phyloP scores from a whole-genome alignment of 2,888 invertebrate species.

The Drosophila atroscutellata region DNA sequence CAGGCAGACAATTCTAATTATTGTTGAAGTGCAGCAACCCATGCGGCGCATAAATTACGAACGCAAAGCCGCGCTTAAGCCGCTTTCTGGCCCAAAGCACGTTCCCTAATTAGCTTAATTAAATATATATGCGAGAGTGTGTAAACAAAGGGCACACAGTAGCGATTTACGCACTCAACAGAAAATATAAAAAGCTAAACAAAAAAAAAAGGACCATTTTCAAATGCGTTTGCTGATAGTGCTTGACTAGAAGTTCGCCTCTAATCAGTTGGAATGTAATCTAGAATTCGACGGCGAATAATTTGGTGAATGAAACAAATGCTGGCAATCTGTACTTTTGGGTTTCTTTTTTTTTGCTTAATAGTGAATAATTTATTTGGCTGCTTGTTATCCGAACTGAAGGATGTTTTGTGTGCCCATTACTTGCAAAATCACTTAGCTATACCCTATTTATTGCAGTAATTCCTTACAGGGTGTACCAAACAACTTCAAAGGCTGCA shows the following conservation, averaged over 20 bases:
- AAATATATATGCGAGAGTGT: slow-evolving; percentile 78
- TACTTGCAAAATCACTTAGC: background rate
- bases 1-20: slow-evolving; percentile 65
- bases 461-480: slow-evolving; percentile 35
- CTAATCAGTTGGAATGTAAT: background rate
- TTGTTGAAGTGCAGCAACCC: slow-evolving; percentile 77
- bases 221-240: background rate
- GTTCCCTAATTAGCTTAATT: slow-evolving; percentile 82
- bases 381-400: background rate
- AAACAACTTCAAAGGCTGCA: slow-evolving; percentile 42
- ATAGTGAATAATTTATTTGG: background rate
- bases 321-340: background rate
- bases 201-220: slow-evolving; percentile 5
- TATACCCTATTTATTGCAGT: background rate
- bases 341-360: background rate
- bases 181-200: background rate
- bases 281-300: background rate
- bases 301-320: background rate
- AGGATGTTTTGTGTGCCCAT: background rate
- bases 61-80: slow-evolving; percentile 65
- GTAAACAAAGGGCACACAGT: slow-evolving; percentile 61
- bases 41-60: slow-evolving; percentile 74
- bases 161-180: slow-evolving; percentile 52
- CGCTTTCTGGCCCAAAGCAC: slow-evolving; percentile 67
- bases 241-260: slow-evolving; percentile 6